Evolutionary conservation across 2,797 vertebrate genomes (phyloP).

Genomic region (Tympanoctomys barrerae): DNA sequence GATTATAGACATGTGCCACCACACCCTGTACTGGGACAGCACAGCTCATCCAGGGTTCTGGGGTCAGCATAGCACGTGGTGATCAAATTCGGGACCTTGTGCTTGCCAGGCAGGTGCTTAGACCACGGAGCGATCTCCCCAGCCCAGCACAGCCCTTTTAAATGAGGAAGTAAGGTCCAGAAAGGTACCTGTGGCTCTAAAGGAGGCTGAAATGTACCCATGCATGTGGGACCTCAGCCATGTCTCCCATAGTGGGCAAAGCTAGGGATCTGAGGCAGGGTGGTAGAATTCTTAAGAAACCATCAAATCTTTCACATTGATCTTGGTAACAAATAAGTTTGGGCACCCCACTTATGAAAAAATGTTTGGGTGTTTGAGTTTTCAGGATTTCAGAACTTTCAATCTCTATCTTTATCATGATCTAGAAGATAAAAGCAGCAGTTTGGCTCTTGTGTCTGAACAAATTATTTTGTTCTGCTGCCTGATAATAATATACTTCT

Average conservation of each 20-base stretch:
- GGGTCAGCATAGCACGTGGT: too few species aligned
- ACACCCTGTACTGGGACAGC: too few species aligned
- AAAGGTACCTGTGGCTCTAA: not conserved
- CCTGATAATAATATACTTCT: not conserved
- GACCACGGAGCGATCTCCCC: too few species aligned
- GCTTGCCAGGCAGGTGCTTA: too few species aligned
- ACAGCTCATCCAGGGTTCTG: too few species aligned
- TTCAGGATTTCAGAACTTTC: not conserved
- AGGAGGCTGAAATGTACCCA: not conserved
- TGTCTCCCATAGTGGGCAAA: accelerated
- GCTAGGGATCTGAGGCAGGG: not conserved
- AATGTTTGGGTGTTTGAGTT: not conserved
- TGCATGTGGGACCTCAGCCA: not conserved
- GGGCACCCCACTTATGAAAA: not conserved
- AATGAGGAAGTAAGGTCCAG: not conserved
- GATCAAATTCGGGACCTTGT: too few species aligned
- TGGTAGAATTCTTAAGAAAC: not conserved
- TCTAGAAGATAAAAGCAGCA: not conserved
- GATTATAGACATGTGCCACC: too few species aligned
- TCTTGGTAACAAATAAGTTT: not conserved
- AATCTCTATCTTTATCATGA: not conserved
- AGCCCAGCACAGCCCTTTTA: not conserved
- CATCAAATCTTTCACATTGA: not conserved
- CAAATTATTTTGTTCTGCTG: not conserved
- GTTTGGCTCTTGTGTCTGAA: not conserved